Percentiles rank a stretch among this genome's conserved stretches.
Evolutionary conservation across 2,113 vertebrate species (phyloP).

Genomic region (Martes martes): DNA sequence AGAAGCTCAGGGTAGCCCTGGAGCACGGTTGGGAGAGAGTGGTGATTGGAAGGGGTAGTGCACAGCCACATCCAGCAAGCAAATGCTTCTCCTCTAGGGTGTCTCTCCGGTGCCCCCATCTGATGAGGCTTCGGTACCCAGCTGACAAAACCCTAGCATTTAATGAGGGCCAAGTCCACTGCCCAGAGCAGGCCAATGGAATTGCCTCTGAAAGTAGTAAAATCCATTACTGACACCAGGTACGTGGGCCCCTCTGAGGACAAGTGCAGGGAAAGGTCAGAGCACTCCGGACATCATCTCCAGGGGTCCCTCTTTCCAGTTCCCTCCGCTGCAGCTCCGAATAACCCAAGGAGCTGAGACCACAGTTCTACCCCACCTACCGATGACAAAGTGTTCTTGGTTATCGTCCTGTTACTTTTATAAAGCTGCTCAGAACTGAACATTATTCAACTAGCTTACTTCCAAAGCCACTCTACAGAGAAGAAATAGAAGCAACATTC

Average conservation of each 20-base stretch:
- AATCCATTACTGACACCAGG: not conserved
- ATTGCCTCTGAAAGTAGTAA: not conserved
- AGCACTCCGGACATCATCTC: not conserved
- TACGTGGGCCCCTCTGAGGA: not conserved
- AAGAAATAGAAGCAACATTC: not conserved
- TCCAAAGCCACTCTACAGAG: not conserved
- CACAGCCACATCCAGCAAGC: not conserved
- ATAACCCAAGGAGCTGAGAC: not conserved
- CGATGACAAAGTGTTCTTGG: not conserved
- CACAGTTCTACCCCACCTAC: not conserved
- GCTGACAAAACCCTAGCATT: not conserved
- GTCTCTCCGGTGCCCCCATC: not conserved
- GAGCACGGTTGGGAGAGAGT: rapidly evolving
- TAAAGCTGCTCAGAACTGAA: not conserved
- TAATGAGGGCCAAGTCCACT: not conserved
- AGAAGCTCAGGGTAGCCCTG: not conserved
- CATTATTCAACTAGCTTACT: not conserved
- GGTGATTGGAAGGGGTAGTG: not conserved
- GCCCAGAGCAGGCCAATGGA: not conserved
- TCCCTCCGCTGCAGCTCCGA: not conserved
- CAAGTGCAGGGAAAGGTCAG: not conserved
- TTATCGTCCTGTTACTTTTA: not conserved
- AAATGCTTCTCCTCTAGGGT: not conserved
- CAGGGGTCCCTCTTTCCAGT: not conserved
- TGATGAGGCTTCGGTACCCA: not conserved